Base-by-base conservation (phyloP, 2,888 invertebrate genomes). In the Mimumesa dahlbomi region DNA sequence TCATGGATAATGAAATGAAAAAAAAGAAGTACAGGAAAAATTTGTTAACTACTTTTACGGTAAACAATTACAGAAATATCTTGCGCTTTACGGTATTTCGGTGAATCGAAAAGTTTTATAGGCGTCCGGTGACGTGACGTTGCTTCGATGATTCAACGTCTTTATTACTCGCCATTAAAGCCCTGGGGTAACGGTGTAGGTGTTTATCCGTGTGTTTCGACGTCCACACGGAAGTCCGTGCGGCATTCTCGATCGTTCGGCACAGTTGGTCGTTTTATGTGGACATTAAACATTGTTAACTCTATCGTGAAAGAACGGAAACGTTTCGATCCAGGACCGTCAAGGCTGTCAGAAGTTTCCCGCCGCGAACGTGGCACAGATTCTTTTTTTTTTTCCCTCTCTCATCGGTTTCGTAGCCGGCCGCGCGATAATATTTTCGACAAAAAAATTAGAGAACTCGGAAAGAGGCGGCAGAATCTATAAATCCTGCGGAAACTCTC, bases 121-220 rank as follows among this genome's bases (percentile, higher is more conserved):
- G 48, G 6, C 21, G 9, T 40, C 38, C 25, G 52, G 66, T 70
- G 48, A 57, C 59, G 58, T 48, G 59, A 72, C 63, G 31, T 42
- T 25, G 34, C n/a, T n/a, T 45, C 16, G 29, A 50, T 13, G 45
- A 50, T 58, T 18, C 31, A 13, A 16, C 46, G 13, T 58, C 46
- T 78, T 74, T 71, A 79, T 56, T 50, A 19, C 57, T 19, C 2
- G 18, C 18, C 38, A 56, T 71, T 63, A 72, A 62, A 73, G 34
- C 40, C n/a, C 29, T 18, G 38, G 36, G 25, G 25, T 50, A 18
- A 19, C 36, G 4, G 14, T 16, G 13, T 16, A 66, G 52, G 31
- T 58, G 58, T 61, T 57, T 67, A 70, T 62, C 21, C 5, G 22
- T 13, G 36, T 29, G 40, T 14, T 19, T 22, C 3, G 11, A 34